phyloP scores from a whole-genome alignment of 2,797 vertebrate species.

The Oreochromis grahami region DNA sequence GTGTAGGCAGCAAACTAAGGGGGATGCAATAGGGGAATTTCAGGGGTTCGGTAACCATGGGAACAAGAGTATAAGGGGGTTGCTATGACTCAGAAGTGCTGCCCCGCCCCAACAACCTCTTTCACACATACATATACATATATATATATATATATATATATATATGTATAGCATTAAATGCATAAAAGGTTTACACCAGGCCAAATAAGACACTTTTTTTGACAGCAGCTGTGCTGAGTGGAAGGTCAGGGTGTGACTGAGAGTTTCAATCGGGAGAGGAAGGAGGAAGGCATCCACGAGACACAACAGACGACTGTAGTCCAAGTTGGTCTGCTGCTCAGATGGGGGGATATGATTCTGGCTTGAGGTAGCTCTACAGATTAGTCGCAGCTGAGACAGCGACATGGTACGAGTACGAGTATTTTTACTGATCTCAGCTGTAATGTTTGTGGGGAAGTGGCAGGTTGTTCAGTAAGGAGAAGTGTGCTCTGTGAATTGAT shows the following conservation, averaged over 20 bases:
- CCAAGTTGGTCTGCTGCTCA: constrained; percentile 12
- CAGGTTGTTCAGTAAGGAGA: background rate
- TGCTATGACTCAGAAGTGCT: constrained; percentile 47
- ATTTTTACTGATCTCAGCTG: background rate
- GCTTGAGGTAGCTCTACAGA: constrained; percentile 19
- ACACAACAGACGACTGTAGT: background rate
- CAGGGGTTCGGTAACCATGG: constrained; percentile 53
- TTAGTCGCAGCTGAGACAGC: constrained; percentile 15
- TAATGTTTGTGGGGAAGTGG: background rate
- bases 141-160: background rate
- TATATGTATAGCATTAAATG: background rate
- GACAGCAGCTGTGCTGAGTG: background rate
- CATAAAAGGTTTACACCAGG: background rate
- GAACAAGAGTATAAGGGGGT: constrained; percentile 36
- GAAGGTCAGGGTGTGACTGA: background rate
- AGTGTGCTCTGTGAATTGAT: background rate
- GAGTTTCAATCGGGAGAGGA: background rate
- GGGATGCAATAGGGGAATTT: background rate
- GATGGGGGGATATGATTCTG: constrained; percentile 40
- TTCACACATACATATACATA: background rate
- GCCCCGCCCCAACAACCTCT: background rate
- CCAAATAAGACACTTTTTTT: background rate
- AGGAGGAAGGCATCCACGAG: background rate
- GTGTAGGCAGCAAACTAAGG: background rate
- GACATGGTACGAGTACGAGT: constrained; percentile 11